Base-by-base conservation (phyloP, 2,113 vertebrate genomes). In the Zootoca vivipara region DNA sequence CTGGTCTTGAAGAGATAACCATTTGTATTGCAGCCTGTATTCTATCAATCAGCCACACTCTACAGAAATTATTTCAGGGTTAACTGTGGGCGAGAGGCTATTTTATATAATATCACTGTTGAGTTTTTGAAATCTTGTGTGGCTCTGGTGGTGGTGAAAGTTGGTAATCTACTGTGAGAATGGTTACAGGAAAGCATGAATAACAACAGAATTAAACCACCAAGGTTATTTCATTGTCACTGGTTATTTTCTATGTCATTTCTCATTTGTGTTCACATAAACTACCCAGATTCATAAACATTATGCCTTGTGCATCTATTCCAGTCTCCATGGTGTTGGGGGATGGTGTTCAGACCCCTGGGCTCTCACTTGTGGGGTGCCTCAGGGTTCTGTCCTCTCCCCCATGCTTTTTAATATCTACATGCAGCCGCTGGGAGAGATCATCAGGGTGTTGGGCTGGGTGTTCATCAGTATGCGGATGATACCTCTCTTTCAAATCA, bases 141-240 rank as follows among this genome's bases (percentile, higher is more conserved):
- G 38, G 28, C 18, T 6, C 38, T 22, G 30, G 58, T 42, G 67
- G 15, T 12, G 6, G 56, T 85, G 56, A 35, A 58, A 58, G 16
- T 46, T 83, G 46, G 5, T 26, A 85, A 78, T 7, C 13, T 1
- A 28, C 13, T 33, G 26, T n/a, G 12, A 16, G 9, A 38, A 62
- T 65, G 30, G 33, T 28, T 75, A 65, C 38, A 78, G 26, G 81
- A 91, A 65, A 91, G 58, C 78, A 16, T 78, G 16, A 89, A 40
- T 78, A 83, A 87, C 82, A 46, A 83, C 56, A 81, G 87, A 91
- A 40, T 78, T 87, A 87, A 64, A n/a, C 80, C 85, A 88, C 77
- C 86, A 89, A 85, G 40, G 64, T 91, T 94, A 85, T 88, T 91
- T 90, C 73, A 87, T 87, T 85, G 73, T 72, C 88, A 85, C 26